Evolutionary conservation across 2,797 vertebrate species (phyloP).

Genomic region (Chloroceryle amazona): DNA sequence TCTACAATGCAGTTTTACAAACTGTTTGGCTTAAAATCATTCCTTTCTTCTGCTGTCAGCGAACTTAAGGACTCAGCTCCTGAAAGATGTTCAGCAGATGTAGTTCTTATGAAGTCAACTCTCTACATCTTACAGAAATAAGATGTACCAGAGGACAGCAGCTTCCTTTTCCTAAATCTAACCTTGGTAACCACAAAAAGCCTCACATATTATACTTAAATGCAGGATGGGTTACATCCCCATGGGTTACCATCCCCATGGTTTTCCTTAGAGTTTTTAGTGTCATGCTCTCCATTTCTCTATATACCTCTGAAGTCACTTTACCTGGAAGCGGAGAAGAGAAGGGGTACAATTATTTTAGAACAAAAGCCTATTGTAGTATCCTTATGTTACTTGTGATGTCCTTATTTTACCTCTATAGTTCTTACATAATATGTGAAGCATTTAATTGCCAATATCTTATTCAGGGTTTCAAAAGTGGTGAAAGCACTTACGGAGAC

Average conservation of each 20-base stretch:
- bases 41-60: not conserved
- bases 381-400: not conserved
- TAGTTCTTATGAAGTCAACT: not conserved
- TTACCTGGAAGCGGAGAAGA: not conserved
- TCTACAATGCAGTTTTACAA: not conserved
- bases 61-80: not conserved
- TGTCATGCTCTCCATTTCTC: not conserved
- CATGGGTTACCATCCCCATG: no score
- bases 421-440: not conserved
- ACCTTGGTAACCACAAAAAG: not conserved
- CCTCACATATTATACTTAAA: not conserved
- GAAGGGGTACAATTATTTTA: not conserved
- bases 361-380: not conserved
- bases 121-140: not conserved
- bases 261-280: not conserved
- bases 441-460: not conserved
- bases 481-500: not conserved
- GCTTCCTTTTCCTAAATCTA: not conserved
- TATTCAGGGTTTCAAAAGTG: not conserved
- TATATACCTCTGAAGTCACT: not conserved
- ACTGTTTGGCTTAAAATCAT: not conserved
- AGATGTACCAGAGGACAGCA: not conserved
- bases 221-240: not conserved
- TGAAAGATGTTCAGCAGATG: not conserved
- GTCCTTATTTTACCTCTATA: not conserved